Base-by-base conservation (phyloP, 2,113 vertebrate genomes). In the Uropsilus gracilis region DNA sequence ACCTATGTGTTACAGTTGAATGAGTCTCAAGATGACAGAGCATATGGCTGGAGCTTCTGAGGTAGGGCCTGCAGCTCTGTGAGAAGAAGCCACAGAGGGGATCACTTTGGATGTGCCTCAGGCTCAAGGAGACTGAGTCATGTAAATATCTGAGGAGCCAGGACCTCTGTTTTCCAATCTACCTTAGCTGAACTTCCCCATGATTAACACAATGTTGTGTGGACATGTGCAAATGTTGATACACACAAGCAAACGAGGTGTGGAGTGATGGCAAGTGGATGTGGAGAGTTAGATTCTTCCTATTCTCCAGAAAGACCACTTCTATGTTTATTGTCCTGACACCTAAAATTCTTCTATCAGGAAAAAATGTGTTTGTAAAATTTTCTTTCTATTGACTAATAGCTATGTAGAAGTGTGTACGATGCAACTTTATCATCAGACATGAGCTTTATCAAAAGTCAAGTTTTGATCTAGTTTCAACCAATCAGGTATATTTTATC, bases 191-290 rank as follows among this genome's bases (percentile, higher is more conserved):
- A 28, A 34, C 44, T 20, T 16, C 9, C 30, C 55, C 57, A 22
- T 8, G 26, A 14, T 1, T 6, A 6, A n/a, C 28, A 59, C 46
- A 5, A 13, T 4, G 9, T 2, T 48, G 37, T 11, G 4, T 4
- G 44, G n/a, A 14, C 2, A 8, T 32, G 53, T 71, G 39, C 83
- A n/a, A 11, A 1, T 22, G 4, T 24, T 44, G 10, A 12, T 22
- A 26, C 4, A 12, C 17, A 16, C 46, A 30, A 12, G 46, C 46
- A 34, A 78, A 72, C 8, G 2, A 26, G 48, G 44, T 3, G 4
- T 11, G 14, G n/a, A 9, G 18, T 0, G 1, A 39, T 20, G 34
- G 20, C 30, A 26, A 28, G 12, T 32, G 34, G 39, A 86, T 37
- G 11, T 13, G 17, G 24, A 53, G 26, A 3, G 2, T 12, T 4